Base-by-base conservation (phyloP, 2,888 invertebrate species). In the Julus scanicus region DNA sequence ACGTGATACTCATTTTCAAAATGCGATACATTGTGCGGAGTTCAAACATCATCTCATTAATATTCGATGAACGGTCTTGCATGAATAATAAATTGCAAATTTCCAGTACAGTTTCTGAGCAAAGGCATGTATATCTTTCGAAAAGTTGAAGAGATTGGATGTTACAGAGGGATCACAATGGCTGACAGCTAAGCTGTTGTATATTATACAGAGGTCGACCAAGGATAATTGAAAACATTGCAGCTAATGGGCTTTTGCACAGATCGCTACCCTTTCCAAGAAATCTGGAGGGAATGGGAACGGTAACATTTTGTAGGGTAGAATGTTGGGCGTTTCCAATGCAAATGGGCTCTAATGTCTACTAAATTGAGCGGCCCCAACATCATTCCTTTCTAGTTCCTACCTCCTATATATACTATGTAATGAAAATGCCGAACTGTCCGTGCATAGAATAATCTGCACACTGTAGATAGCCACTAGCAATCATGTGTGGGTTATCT, bases 401-500 rank as follows among this genome's bases (percentile, higher is more conserved):
- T n/a, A n/a, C n/a, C n/a, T n/a, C n/a, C n/a, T n/a, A n/a, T n/a
- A n/a, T n/a, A n/a, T n/a, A n/a, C 71, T 8, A 53, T 44, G 44
- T 71, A 71, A 71, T 71, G 71, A n/a, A 71, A 71, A 29, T 71
- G 71, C 71, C 71, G 71, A 71, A 71, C 71, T 71, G 71, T 71
- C 71, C 71, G 71, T 71, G 71, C 71, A 20, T 71, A 1, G 71
- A 20, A 71, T 71, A n/a, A 71, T 20, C 29, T 4, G 71, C 20
- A 4, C 6, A 71, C 29, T 6, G 29, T 71, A 71, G 71, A 71
- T 71, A 71, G 11, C 71, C n/a, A 71, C 29, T 20, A 6, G 29
- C 29, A 29, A 6, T 71, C 71, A 6, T 29, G 29, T 20, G 6
- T 11, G 29, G 71, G 71, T 71, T 71, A 71, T 71, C 71, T 71